These are phyloP conservation scores for Pristionchus arcanus DNA, from an alignment of 2,888 invertebrate genomes.

Conservation along the genomic window DNA sequence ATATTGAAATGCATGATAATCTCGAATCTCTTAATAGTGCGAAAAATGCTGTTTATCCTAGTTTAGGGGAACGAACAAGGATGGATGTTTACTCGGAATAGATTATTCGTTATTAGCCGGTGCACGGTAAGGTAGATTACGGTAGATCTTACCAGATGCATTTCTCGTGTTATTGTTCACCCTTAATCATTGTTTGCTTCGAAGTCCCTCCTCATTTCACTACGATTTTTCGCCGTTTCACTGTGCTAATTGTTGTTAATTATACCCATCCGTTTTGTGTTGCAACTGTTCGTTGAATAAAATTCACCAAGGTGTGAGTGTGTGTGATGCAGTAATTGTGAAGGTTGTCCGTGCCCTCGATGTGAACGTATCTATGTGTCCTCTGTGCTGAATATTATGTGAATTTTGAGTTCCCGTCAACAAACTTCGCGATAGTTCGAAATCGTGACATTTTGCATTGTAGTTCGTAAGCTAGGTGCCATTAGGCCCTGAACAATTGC, in stretches of 20 bases:
- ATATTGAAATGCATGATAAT: too few species aligned
- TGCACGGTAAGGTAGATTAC: too few species aligned
- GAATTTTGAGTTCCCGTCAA: too few species aligned
- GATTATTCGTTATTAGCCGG: too few species aligned
- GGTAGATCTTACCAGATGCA: neutral
- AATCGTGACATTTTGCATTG: too few species aligned
- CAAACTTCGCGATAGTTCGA: too few species aligned
- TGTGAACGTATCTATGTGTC: slow-evolving; percentile 20
- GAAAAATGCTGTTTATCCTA: too few species aligned
- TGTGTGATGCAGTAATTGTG: neutral
- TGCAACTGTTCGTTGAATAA: neutral
- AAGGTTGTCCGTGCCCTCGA: neutral
- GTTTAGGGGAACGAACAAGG: too few species aligned
- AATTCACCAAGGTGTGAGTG: neutral
- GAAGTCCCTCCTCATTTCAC: neutral
- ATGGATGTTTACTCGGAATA: too few species aligned
- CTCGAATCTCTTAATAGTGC: too few species aligned
- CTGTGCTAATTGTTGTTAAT: slow-evolving; percentile 4
- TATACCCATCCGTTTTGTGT: neutral
- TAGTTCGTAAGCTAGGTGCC: too few species aligned
- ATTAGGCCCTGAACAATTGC: too few species aligned
- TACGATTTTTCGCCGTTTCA: neutral
- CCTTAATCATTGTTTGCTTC: neutral
- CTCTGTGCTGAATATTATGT: slow-evolving; percentile 8
- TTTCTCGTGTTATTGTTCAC: neutral